Base-by-base conservation (phyloP, 1,140 invertebrate genomes). In the Cardiocondyla obscurior region DNA sequence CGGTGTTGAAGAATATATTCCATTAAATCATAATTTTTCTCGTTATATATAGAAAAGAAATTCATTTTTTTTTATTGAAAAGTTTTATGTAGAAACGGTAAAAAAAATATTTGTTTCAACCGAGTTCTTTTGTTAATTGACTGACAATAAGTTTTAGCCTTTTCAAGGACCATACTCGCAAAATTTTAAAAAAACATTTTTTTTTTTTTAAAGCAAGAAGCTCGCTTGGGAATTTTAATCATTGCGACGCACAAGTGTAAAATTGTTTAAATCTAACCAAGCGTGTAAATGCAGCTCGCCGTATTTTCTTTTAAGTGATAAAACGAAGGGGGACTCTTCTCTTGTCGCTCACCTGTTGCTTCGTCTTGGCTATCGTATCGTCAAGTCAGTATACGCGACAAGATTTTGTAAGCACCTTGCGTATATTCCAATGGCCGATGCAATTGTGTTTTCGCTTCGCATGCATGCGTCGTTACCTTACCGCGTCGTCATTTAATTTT, bases 281-380 rank as follows among this genome's bases (percentile, higher is more conserved):
- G 12, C n/a, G 19, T 62, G 33, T 51, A 67, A 22, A 22, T 49
- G 16, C 22, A n/a, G 22, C n/a, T 53, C 28, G n/a, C 28, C 1
- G 22, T 10, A 5, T 51, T 25, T 49, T 22, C 39, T 58, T 30
- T 49, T 64, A 25, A 12, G 19, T 19, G 51, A 64, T 51, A 64
- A 76, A 76, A 64, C 30, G 44, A 64, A 64, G 57, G 53, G 36
- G 19, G 64, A 60, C 33, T 62, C 33, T 62, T 39, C 30, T 62
- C 33, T 64, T 64, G 58, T 49, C 28, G 28, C 19, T 49, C 73
- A 76, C 73, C 58, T 76, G 73, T 76, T 76, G 73, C 73, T 76
- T 64, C 42, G 25, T 8, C 22, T 10, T 39, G 25, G 30, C 44
- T 64, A 64, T 76, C 57, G 44, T 33, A n/a, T 64, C 58, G 42